Percentiles rank a stretch among this genome's conserved stretches.
Evolutionary conservation across 1,140 invertebrate species (phyloP).

Genomic region (Dinothrombium tinctorium): DNA sequence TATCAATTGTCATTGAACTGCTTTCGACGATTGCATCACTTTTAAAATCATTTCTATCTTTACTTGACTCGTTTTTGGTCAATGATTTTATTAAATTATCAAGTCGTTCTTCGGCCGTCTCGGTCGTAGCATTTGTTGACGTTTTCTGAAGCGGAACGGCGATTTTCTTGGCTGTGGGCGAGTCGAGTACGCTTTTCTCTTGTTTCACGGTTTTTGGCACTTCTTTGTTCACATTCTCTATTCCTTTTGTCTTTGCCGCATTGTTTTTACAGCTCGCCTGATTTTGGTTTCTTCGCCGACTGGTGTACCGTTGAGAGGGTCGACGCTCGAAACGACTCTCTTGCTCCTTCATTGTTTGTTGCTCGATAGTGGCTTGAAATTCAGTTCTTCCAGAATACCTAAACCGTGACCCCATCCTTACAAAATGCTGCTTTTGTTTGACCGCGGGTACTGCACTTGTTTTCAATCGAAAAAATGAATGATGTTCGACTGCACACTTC

Average conservation of each 20-base stretch:
- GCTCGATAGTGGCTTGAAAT: slow-evolving; percentile 66
- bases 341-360: slow-evolving; percentile 66
- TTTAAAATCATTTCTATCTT: no score
- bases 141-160: neutral
- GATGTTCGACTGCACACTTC: slow-evolving; percentile 94
- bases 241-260: neutral
- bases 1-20: no score
- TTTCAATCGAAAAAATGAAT: slow-evolving; percentile 77
- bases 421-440: slow-evolving; percentile 22
- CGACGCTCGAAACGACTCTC: slow-evolving; percentile 81
- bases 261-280: neutral
- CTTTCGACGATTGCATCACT: no score
- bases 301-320: slow-evolving; percentile 81
- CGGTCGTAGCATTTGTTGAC: neutral
- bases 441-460: slow-evolving; percentile 19
- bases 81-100: slow-evolving; percentile 2
- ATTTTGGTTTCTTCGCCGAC: slow-evolving; percentile 25
- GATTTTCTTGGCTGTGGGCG: no score
- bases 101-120: neutral
- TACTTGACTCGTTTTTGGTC: neutral
- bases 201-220: no score
- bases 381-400: slow-evolving; percentile 53
- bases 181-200: no score
- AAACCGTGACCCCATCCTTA: slow-evolving; percentile 28
- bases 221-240: neutral